Evolutionary conservation across 2,113 vertebrate genomes (phyloP).

Genomic region (Plestiodon gilberti): DNA sequence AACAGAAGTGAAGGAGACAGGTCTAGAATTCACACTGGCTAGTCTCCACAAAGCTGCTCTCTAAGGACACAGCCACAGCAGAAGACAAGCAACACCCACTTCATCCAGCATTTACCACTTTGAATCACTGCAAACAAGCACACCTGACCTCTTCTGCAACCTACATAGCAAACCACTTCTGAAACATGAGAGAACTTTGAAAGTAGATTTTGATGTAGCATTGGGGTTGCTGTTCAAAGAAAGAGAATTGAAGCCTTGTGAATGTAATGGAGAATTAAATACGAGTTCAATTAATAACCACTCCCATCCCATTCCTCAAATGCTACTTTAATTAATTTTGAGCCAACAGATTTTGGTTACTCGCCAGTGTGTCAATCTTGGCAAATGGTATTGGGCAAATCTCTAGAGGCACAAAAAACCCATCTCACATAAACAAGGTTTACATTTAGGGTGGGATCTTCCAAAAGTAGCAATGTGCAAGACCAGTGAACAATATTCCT

Average conservation of each 20-base stretch:
- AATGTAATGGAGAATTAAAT: background rate
- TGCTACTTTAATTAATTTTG: background rate
- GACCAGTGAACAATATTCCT: background rate
- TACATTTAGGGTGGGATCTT: background rate
- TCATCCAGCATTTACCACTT: too few relatives aligned
- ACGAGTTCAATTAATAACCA: background rate
- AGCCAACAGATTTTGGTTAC: background rate
- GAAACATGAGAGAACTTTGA: too few relatives aligned
- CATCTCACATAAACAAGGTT: background rate
- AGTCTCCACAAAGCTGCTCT: too few relatives aligned
- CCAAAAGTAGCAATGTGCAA: background rate
- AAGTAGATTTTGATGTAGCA: background rate
- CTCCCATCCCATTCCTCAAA: background rate
- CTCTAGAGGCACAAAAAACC: background rate
- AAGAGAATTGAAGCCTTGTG: background rate
- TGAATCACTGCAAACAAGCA: too few relatives aligned
- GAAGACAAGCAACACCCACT: too few relatives aligned
- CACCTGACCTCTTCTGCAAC: too few relatives aligned
- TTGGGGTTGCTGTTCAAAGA: background rate
- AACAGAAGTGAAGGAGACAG: too few relatives aligned
- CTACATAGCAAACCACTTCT: too few relatives aligned
- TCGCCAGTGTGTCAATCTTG: background rate
- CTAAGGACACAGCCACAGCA: too few relatives aligned
- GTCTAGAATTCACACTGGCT: too few relatives aligned
- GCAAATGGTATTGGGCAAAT: background rate